Evolutionary conservation across 2,888 invertebrate species (phyloP), one percentile per base, ranked within the genome.

Genomic region (Athalia cordata): DNA sequence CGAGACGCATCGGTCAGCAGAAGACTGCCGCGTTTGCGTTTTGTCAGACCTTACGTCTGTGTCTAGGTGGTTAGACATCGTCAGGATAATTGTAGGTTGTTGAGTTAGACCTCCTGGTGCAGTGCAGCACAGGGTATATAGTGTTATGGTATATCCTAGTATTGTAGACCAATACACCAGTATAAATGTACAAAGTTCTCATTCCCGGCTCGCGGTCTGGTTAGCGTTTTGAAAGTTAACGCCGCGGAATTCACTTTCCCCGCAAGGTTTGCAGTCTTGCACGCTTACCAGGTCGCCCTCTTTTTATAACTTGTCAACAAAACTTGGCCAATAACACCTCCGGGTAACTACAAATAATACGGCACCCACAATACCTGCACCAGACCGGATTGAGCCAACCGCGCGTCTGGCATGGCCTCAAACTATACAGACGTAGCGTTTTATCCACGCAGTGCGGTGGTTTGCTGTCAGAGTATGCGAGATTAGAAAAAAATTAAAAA

Each of bases 191-290:
- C 68, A 68, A 68, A 68, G 68, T 68, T 64, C 72, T 59, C 47
- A 15, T 72, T 72, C 72, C 59, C 59, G 72, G 72, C 72, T 72
- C 13, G 55, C 68, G 72, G 47, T 72, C 75, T 75, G 75, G 64
- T 75, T 61, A 75, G 50, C 64, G 64, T 75, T 75, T 75, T 75
- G 75, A 75, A 77, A 78, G 85, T 83, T 84, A 84, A 80, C 83
- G 80, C 82, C 82, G 80, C 78, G 83, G 84, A 85, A 84, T 85
- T 85, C 82, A 85, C 84, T 85, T 85, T 85, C 84, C 85, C 84
- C 79, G 61, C 59, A 81, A 64, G 80, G 80, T 85, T 85, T 83
- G 81, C 83, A 83, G 82, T 83, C 83, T 83, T 83, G 81, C 80
- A 80, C 82, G 79, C 64, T 29, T 29, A 29, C 70, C 78, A 70